These are phyloP conservation scores for Gandaritis pyraliata DNA, from an alignment of 2,888 invertebrate genomes.

Conservation along the genomic window DNA sequence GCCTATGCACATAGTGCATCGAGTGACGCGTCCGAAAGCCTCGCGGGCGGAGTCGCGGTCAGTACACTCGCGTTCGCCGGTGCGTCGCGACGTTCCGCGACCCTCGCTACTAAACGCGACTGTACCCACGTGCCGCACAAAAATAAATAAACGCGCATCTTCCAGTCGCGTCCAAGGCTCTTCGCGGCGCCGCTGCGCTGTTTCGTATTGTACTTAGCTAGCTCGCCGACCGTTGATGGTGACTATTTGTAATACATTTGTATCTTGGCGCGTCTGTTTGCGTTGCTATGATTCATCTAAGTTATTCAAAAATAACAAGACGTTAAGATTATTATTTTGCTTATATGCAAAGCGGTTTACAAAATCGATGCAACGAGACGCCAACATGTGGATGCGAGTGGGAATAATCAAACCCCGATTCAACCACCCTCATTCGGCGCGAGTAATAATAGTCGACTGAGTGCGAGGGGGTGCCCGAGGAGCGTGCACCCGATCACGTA, in stretches of 20 bases:
- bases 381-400: conserved; percentile 80
- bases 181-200: not conserved
- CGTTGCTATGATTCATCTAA: conserved; percentile 1
- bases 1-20: conserved; percentile 68
- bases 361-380: conserved; percentile 73
- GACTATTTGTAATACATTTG: conserved; percentile 22
- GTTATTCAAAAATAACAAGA: not conserved
- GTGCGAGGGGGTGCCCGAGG: conserved; percentile 53
- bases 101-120: conserved; percentile 48
- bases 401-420: conserved; percentile 76
- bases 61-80: conserved; percentile 78
- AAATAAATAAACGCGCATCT: conserved; percentile 61
- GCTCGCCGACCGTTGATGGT: conserved; percentile 18
- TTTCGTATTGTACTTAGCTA: conserved; percentile 23
- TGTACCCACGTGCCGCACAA: conserved; percentile 65
- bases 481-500: conserved; percentile 65
- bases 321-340: conserved; percentile 7
- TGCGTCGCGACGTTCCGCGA: conserved; percentile 64
- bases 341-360: conserved; percentile 36
- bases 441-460: conserved; percentile 69
- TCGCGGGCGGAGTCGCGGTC: conserved; percentile 58
- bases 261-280: conserved; percentile 8
- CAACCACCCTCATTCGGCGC: conserved; percentile 64
- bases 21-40: conserved; percentile 63
- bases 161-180: conserved; percentile 32